Conservation (phyloP, 2,888 invertebrate genomes). For the Seira sanloemensis region DNA sequence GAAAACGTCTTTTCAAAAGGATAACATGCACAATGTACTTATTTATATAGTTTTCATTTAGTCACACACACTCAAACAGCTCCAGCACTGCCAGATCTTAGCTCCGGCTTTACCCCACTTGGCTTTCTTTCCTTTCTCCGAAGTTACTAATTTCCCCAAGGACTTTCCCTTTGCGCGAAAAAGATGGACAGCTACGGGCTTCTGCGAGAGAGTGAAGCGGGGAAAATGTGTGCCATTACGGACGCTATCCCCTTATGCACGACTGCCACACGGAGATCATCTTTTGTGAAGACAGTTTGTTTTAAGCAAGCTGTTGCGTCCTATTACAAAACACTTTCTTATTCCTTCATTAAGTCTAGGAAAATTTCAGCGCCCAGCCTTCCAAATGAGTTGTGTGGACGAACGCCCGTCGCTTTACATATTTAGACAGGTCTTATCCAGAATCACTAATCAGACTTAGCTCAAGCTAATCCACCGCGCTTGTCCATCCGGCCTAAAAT, state of each 20-base stretch:
- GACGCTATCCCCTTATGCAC: too few species aligned
- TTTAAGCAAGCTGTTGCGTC: background rate
- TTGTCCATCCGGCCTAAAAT: background rate
- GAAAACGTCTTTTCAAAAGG: background rate
- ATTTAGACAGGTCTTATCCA: background rate
- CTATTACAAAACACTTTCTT: background rate
- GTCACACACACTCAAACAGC: too few species aligned
- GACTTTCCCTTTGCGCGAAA: conserved; percentile 41
- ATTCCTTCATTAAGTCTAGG: background rate
- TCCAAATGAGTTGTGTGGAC: background rate
- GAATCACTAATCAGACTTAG: background rate
- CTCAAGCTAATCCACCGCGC: background rate
- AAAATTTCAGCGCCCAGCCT: background rate
- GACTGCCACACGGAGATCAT: too few species aligned
- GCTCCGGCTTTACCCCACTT: too few species aligned
- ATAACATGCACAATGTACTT: too few species aligned
- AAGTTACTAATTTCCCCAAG: conserved; percentile 55
- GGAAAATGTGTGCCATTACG: background rate
- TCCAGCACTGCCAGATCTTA: too few species aligned
- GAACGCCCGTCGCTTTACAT: background rate
- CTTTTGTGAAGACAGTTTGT: background rate
- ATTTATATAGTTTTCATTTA: too few species aligned
- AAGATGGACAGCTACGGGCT: conserved; percentile 51
- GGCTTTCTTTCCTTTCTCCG: background rate
- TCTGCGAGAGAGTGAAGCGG: background rate